Evolutionary conservation across 2,797 vertebrate species (phyloP), one percentile per base, ranked within the genome.

Genomic region (Eulemur rubriventer): DNA sequence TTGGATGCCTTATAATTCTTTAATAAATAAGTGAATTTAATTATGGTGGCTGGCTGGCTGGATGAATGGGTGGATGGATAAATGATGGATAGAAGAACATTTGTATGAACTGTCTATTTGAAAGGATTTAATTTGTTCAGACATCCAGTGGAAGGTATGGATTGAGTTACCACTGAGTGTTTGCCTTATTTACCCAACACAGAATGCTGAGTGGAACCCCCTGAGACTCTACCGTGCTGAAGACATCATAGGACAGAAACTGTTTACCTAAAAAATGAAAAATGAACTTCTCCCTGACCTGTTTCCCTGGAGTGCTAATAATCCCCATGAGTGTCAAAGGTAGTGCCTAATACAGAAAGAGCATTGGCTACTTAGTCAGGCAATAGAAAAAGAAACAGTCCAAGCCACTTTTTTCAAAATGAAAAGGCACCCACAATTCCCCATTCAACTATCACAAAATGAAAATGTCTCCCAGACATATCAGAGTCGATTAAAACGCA

Each of bases 401-500:
- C 16, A 79, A 75, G 8, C 4, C 38, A 35, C 52, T 85, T 38
- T 69, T 67, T 78, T 65, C 38, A 35, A 95, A 92, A 89, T 9
- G 33, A 91, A 97, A 97, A 94, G 87, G 17, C 24, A 33, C 22
- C 80, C 63, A 46, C 35, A 94, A 63, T 90, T 67, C 12, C 46
- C n/a, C 61, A 89, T 79, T 92, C 89, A 95, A 57, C 80, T 38
- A 79, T 70, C 33, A 55, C 41, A 80, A 97, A 94, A 97, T 97
- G 92, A 97, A 98, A 98, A 98, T 82, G 69, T 96, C 78, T 94
- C 61, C 82, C n/a, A 95, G 87, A 93, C 57, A 89, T 83, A 92
- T 83, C 70, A 92, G 50, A 93, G 63, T 96, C 35, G 1, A 80
- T 30, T 72, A 72, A 92, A 96, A 91, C 82, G 87, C 52, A 70